Evolutionary conservation across 2,888 invertebrate species (phyloP).

Genomic region (Tiliacea aurago): DNA sequence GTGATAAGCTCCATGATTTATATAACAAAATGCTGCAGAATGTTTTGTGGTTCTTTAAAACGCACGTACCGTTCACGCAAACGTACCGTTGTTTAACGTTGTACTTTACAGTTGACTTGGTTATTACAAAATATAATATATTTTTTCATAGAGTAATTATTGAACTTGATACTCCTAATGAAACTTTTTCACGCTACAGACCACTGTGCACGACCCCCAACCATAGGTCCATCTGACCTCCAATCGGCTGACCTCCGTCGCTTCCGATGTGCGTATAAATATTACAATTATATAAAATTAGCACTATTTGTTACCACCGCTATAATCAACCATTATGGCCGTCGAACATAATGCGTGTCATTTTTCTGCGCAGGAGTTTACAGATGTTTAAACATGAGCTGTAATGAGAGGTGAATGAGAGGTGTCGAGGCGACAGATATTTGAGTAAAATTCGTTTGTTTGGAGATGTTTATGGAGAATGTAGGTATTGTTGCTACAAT

Average conservation of each 20-base stretch:
- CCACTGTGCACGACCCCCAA: slow-evolving; percentile 51
- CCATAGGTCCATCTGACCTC: slow-evolving; percentile 60
- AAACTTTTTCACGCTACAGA: not conserved
- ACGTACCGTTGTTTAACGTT: too few species aligned
- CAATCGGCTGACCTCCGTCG: slow-evolving; percentile 65
- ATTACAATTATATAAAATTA: slow-evolving; percentile 77
- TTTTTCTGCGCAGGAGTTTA: slow-evolving; percentile 56
- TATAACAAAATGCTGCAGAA: too few species aligned
- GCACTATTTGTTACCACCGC: slow-evolving; percentile 75
- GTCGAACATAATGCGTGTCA: slow-evolving; percentile 61
- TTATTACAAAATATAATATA: too few species aligned
- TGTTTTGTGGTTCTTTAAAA: too few species aligned
- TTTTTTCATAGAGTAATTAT: too few species aligned
- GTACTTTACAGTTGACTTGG: too few species aligned
- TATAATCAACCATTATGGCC: slow-evolving; percentile 55
- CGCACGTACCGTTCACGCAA: too few species aligned
- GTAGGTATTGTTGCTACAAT: not conserved
- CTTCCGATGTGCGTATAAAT: slow-evolving; percentile 76
- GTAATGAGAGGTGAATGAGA: slow-evolving; percentile 46
- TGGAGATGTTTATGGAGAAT: not conserved
- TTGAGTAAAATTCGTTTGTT: slow-evolving; percentile 20
- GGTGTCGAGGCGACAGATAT: slow-evolving; percentile 45
- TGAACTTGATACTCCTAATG: too few species aligned
- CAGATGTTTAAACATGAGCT: slow-evolving; percentile 33
- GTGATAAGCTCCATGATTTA: too few species aligned